phyloP scores from a whole-genome alignment of 2,113 vertebrate species.

The Eurypyga helias region DNA sequence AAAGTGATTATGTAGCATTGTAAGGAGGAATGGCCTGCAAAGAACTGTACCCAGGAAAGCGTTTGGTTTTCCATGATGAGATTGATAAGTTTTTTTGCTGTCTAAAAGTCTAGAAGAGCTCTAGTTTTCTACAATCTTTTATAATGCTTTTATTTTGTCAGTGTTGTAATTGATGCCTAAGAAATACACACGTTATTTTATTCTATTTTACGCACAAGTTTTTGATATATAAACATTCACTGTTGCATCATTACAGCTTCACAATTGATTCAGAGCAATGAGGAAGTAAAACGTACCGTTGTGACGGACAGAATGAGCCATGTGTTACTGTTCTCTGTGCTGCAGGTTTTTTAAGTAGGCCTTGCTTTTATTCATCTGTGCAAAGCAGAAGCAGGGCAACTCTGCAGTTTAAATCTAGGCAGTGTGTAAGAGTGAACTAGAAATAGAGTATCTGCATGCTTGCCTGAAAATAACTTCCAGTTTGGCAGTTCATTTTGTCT shows the following conservation, averaged over 20 bases:
- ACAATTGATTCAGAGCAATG: neutral
- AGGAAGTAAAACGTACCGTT: neutral
- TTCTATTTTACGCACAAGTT: neutral
- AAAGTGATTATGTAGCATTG: neutral
- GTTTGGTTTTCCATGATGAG: neutral
- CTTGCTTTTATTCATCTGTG: neutral
- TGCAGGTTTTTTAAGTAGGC: neutral
- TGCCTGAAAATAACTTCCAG: neutral
- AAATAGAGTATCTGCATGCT: neutral
- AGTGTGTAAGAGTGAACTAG: neutral
- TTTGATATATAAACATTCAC: neutral
- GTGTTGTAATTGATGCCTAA: neutral
- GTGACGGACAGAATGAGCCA: neutral
- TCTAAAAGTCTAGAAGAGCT: neutral
- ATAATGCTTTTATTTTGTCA: neutral
- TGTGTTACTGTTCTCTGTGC: neutral
- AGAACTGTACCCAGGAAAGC: neutral
- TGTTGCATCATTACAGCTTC: neutral
- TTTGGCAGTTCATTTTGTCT: neutral
- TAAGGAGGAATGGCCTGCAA: neutral
- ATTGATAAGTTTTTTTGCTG: neutral
- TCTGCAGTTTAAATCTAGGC: neutral
- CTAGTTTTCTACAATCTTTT: constrained; percentile 23
- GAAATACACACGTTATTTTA: neutral
- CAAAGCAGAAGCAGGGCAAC: neutral